Percentiles rank a stretch among this genome's conserved stretches.
These are phyloP conservation scores for Bombus cullumanus DNA, from an alignment of 1,140 invertebrate species.

Conservation along the genomic window DNA sequence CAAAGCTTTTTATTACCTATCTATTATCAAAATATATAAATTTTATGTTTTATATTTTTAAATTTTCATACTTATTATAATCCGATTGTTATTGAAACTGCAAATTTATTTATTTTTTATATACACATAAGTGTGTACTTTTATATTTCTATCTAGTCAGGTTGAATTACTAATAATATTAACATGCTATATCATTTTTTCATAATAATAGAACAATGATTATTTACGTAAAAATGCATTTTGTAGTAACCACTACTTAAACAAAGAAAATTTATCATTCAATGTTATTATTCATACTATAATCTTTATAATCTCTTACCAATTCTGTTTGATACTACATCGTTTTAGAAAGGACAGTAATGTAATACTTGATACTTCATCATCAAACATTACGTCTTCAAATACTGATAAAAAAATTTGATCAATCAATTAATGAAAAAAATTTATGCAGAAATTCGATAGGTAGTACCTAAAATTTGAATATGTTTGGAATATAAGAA, in stretches of 20 bases:
- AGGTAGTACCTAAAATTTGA: neutral
- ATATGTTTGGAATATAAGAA: neutral
- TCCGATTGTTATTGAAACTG: neutral
- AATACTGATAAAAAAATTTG: neutral
- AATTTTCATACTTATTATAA: neutral
- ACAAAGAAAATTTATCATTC: neutral
- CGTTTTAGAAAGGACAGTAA: constrained; percentile 75
- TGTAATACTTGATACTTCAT: neutral
- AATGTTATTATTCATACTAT: constrained; percentile 80
- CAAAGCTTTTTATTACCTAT: constrained; percentile 2
- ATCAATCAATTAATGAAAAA: no score
- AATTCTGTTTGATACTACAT: constrained; percentile 85
- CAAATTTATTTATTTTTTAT: neutral
- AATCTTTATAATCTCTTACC: constrained; percentile 79
- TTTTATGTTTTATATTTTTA: neutral
- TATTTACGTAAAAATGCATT: neutral
- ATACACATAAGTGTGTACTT: neutral
- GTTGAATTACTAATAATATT: constrained; percentile 2
- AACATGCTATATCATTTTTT: neutral
- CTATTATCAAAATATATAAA: neutral
- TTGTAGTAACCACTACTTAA: neutral
- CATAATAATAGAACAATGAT: neutral
- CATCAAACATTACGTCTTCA: neutral
- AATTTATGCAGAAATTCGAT: neutral
- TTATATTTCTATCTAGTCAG: neutral